Base-by-base conservation (phyloP, 1,140 invertebrate genomes). In the Sitodiplosis mosellana region DNA sequence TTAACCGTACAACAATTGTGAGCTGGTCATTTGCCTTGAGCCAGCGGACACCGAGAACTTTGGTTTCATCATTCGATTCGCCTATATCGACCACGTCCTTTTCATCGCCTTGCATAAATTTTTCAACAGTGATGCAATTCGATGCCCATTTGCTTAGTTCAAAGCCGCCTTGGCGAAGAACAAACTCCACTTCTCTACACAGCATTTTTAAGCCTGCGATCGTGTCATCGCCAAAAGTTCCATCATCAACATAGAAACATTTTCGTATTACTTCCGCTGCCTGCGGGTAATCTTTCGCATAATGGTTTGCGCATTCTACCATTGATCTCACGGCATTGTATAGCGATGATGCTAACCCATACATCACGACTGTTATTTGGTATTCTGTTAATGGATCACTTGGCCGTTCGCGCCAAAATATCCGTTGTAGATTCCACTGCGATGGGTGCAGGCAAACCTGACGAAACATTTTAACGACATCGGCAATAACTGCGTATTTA, bases 161-260 rank as follows among this genome's bases (percentile, higher is more conserved):
- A 41, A 55, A 56, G 22, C 51, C 50, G 40, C 53, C 53, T 17
- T 27, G 37, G 7, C 10, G 12, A 42, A 58, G 19, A 1, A 59
- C 34, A 2, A 38, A 18, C 17, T 46, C 51, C 6, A 57, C 19
- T 54, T 56, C 44, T 34, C 48, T 40, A 2, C 48, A 22, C 14
- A 64, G 15, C 4, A 49, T 8, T 1, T 49, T 33, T 0, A 59
- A 61, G 48, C 64, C 55, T 48, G 58, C 46, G 1, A 63, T 27
- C 5, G 53, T 56, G 1, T 59, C 22, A 1, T 53, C 51, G 12
- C 67, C 65, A 22, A 56, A 56, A 6, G 64, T 33, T 4, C 65
- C 42, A 54, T 71, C 67, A 51, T 72, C 68, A 0, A 67, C 59
- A 48, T 65, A 65, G 19, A 62, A 53, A 45, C 61, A 56, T 18